Percentiles rank a stretch among this genome's conserved stretches.
Conservation (phyloP, 2,113 vertebrate genomes). For the Myocastor coypus region DNA sequence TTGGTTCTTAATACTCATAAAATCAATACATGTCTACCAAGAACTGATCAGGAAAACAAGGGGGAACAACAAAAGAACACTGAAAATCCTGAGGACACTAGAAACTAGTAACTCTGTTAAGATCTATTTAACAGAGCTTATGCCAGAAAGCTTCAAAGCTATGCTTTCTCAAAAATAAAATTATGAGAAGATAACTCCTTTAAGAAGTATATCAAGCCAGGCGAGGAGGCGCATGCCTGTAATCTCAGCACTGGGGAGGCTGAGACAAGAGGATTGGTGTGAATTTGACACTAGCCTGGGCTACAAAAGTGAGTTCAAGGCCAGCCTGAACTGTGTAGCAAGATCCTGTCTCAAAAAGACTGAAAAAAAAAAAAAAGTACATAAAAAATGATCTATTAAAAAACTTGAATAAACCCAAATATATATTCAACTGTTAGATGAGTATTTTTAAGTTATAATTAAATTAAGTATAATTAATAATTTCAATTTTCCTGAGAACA, state of each 20-base stretch:
- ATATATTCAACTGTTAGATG: neutral
- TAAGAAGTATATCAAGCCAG: neutral
- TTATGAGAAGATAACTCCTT: neutral
- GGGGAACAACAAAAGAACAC: neutral
- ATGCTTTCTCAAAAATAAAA: neutral
- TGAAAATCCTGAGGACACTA: neutral
- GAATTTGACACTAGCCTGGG: too few relatives aligned
- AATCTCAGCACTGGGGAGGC: too few relatives aligned
- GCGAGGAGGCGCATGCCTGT: too few relatives aligned
- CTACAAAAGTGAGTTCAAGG: too few relatives aligned
- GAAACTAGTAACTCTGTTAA: neutral
- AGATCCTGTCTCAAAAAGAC: too few relatives aligned
- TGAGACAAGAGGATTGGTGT: too few relatives aligned
- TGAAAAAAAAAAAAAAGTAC: too few relatives aligned
- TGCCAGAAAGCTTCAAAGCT: neutral
- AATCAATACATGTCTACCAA: conserved; percentile 17
- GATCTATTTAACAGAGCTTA: neutral
- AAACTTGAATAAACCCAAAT: neutral
- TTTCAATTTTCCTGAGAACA: conserved; percentile 29
- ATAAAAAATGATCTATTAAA: neutral
- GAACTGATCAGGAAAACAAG: neutral
- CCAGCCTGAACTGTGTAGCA: too few relatives aligned
- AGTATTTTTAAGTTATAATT: too few relatives aligned
- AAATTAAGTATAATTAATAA: too few relatives aligned
- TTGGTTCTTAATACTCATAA: conserved; percentile 14